Evolutionary conservation across 1,140 invertebrate species (phyloP).

Genomic region (Papilio xuthus): DNA sequence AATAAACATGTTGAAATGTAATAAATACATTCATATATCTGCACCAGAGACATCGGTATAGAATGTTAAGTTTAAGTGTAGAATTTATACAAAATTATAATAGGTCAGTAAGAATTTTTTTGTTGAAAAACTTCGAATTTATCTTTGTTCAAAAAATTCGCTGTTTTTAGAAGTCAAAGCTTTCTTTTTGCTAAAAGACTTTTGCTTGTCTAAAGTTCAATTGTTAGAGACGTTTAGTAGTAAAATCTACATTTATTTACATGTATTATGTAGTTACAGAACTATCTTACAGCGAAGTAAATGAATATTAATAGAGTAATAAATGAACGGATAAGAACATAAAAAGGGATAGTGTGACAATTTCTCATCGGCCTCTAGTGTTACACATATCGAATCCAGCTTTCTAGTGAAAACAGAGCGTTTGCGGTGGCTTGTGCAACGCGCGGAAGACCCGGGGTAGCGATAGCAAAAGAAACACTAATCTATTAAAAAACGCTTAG

Average conservation of each 20-base stretch:
- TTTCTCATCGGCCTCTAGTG: slow-evolving; percentile 65
- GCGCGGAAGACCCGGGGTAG: slow-evolving; percentile 62
- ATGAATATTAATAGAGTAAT: slow-evolving; percentile 12
- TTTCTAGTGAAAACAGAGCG: slow-evolving; percentile 75
- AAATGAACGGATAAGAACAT: slow-evolving; percentile 37
- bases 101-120: neutral
- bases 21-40: slow-evolving; percentile 1
- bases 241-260: neutral
- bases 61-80: neutral
- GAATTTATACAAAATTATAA: neutral
- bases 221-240: too few species aligned
- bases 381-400: slow-evolving; percentile 75
- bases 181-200: too few species aligned
- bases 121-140: neutral
- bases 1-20: slow-evolving; percentile 3
- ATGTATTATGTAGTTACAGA: neutral
- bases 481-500: neutral
- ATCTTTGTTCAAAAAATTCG: neutral
- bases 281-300: neutral
- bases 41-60: neutral
- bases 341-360: slow-evolving; percentile 58
- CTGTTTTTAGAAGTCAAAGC: too few species aligned
- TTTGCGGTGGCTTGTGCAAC: slow-evolving; percentile 74
- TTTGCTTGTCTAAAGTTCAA: too few species aligned
- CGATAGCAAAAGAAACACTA: slow-evolving; percentile 46